phyloP scores from a whole-genome alignment of 35 echinoderm and acorn worm species.

The Hemicentrotus pulcherrimus region DNA sequence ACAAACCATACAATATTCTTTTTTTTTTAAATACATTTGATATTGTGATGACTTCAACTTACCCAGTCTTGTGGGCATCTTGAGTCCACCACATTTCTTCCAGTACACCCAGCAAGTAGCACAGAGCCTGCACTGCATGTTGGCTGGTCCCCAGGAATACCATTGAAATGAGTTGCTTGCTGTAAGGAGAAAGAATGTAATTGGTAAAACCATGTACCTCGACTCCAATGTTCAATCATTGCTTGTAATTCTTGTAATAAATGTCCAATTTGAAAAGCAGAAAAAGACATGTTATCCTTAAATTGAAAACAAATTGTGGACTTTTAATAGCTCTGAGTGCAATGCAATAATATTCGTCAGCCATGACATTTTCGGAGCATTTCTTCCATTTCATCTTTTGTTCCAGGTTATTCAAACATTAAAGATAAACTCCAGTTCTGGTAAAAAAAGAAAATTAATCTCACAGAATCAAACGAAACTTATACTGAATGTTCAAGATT shows the following conservation, averaged over 20 bases:
- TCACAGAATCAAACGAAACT: too few species aligned
- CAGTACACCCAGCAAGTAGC: slow-evolving; percentile 98
- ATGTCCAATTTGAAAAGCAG: not conserved
- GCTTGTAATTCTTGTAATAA: too few species aligned
- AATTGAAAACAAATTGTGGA: too few species aligned
- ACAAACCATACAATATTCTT: too few species aligned
- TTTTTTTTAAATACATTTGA: too few species aligned
- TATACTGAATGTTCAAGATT: too few species aligned
- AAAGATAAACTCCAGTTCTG: too few species aligned
- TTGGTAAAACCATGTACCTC: not conserved
- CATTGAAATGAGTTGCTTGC: slow-evolving; percentile 95
- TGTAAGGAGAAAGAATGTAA: slow-evolving; percentile 44
- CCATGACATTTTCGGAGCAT: not conserved
- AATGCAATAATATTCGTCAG: too few species aligned
- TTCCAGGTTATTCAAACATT: too few species aligned
- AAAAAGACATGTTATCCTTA: not conserved
- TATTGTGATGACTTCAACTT: not conserved
- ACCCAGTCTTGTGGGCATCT: slow-evolving; percentile 98
- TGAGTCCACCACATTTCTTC: slow-evolving; percentile 99
- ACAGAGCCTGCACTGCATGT: slow-evolving; percentile 99
- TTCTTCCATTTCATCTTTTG: not conserved
- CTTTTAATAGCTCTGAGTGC: too few species aligned
- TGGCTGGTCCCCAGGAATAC: slow-evolving; percentile 99
- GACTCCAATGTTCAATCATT: too few species aligned
- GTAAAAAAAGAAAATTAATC: too few species aligned